Conservation (phyloP, 2,797 vertebrate species). For the Novumbra hubbsi region DNA sequence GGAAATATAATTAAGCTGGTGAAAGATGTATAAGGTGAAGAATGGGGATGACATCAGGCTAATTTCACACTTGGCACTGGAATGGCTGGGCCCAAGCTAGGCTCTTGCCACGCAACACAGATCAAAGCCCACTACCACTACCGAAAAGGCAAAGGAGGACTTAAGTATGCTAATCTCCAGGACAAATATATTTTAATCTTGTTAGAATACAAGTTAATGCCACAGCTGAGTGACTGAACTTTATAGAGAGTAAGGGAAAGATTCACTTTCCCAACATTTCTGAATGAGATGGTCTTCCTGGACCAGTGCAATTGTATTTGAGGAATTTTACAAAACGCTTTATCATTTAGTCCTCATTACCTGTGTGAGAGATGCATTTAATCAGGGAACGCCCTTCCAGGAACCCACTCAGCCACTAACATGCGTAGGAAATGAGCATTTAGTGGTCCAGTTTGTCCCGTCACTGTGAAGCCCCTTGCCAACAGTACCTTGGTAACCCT, state of each 20-base stretch:
- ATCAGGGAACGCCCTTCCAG: slow-evolving; percentile 1
- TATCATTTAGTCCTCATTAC: slow-evolving; percentile 26
- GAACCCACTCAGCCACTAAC: slow-evolving; percentile 20
- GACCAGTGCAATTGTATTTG: neutral
- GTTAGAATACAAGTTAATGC: slow-evolving; percentile 99
- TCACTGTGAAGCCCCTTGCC: slow-evolving; percentile 44
- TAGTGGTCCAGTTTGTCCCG: slow-evolving; percentile 41
- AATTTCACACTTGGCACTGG: slow-evolving; percentile 96
- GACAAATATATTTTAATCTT: slow-evolving; percentile 99
- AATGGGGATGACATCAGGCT: slow-evolving; percentile 97
- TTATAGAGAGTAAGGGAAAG: slow-evolving; percentile 73
- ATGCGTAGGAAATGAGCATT: slow-evolving; percentile 55
- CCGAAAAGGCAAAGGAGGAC: slow-evolving; percentile 84
- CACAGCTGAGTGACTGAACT: slow-evolving; percentile 89
- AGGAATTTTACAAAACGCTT: slow-evolving; percentile 43
- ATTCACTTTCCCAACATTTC: slow-evolving; percentile 80
- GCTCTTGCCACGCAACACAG: slow-evolving; percentile 88
- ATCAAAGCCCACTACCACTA: slow-evolving; percentile 92
- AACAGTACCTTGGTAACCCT: slow-evolving; percentile 63
- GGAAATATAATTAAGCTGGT: slow-evolving; percentile 98
- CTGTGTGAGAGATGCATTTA: neutral
- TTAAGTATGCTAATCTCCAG: slow-evolving; percentile 99
- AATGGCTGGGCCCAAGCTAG: slow-evolving; percentile 87
- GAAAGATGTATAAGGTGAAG: slow-evolving; percentile 91
- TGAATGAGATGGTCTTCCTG: slow-evolving; percentile 61